A percentile compares a stretch with the other conserved stretches of the same genome.
Evolutionary conservation across 2,113 vertebrate genomes (phyloP).

Genomic region (Indicator indicator): DNA sequence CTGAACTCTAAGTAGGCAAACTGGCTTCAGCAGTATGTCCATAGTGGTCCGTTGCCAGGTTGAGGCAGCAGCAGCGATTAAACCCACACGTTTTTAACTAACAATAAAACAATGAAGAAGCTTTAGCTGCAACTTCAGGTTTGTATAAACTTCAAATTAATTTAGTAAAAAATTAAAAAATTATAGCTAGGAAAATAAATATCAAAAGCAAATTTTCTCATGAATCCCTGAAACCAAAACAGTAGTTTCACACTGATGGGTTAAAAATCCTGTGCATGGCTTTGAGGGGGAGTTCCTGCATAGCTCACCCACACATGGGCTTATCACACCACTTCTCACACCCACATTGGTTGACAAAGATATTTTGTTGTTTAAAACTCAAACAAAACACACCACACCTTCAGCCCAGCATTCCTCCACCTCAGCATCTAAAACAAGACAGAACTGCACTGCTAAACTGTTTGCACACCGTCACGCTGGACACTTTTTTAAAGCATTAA

Average conservation of each 20-base stretch:
- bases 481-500: conserved; percentile 4
- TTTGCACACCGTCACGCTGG: background rate
- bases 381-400: background rate
- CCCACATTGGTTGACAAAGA: accelerated
- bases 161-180: background rate
- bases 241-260: background rate
- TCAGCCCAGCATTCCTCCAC: background rate
- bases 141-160: background rate
- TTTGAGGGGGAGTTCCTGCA: background rate
- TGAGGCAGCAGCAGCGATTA: background rate
- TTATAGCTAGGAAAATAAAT: background rate
- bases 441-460: background rate
- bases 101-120: background rate
- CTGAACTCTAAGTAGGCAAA: background rate
- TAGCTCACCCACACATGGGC: background rate
- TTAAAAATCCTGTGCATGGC: background rate
- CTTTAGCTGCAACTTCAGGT: background rate
- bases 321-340: background rate
- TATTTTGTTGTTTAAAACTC: background rate
- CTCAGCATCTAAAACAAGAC: background rate
- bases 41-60: accelerated
- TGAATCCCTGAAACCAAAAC: background rate
- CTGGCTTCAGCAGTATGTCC: background rate
- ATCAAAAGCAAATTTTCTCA: background rate
- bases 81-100: background rate